These are phyloP conservation scores for Tridacna crocea DNA, from an alignment of 2,888 invertebrate species.

Conservation along the genomic window DNA sequence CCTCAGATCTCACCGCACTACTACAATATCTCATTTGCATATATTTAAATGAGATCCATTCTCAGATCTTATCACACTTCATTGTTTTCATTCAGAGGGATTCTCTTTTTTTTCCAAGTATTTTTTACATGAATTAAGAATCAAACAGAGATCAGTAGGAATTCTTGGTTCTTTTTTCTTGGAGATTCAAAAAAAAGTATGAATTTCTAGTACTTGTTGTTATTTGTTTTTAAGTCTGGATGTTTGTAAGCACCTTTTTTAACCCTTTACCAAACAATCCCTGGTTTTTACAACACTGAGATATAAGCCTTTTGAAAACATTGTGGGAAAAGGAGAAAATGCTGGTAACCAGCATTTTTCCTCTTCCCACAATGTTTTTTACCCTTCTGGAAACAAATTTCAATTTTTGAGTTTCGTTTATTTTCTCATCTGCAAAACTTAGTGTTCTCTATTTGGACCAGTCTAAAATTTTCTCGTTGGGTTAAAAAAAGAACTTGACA, in stretches of 20 bases:
- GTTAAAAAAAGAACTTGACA: too few relatives aligned
- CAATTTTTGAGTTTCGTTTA: not conserved
- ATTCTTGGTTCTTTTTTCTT: too few relatives aligned
- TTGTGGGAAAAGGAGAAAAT: not conserved
- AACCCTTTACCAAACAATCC: not conserved
- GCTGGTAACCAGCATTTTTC: not conserved
- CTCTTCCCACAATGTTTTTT: not conserved
- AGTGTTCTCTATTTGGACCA: not conserved
- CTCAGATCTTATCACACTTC: slow-evolving; percentile 59
- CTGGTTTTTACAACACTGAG: not conserved
- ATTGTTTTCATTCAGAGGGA: slow-evolving; percentile 47
- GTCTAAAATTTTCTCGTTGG: too few relatives aligned
- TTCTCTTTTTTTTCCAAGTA: slow-evolving; percentile 14
- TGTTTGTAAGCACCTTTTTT: not conserved
- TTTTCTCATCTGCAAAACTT: not conserved
- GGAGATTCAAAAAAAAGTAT: too few relatives aligned
- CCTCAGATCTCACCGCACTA: slow-evolving; percentile 47
- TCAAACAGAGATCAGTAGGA: slow-evolving; percentile 1
- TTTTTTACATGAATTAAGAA: not conserved
- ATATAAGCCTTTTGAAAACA: not conserved
- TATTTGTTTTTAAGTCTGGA: too few relatives aligned
- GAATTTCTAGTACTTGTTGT: too few relatives aligned
- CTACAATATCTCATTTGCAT: slow-evolving; percentile 61
- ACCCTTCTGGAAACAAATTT: not conserved
- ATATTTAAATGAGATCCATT: slow-evolving; percentile 62